Evolutionary conservation across 1,140 invertebrate species (phyloP), one percentile per base, ranked within the genome.

Genomic region (Megathymus violae): DNA sequence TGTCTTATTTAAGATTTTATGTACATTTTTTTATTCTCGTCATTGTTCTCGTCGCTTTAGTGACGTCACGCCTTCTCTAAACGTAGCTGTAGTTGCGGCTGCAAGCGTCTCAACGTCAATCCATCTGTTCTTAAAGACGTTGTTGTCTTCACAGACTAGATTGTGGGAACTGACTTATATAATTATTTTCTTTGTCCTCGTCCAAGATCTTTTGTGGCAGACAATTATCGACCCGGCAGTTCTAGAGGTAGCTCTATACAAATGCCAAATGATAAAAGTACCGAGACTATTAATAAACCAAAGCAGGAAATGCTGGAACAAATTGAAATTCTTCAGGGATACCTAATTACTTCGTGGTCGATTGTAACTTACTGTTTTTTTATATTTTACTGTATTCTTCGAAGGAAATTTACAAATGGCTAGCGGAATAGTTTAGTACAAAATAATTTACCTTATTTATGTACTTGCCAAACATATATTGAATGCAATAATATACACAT

Each of bases 161-260:
- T 67, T 64, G 67, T 64, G 56, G 67, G 54, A 63, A 69, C 72
- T 59, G 67, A 72, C 71, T 83, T 79, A 83, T 82, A 76, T 82
- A 76, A 67, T 80, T 83, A 75, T 75, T 78, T 72, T 69, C 72
- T 80, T 81, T 82, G 78, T 78, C 63, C 69, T 59, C 69, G 71
- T 78, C 69, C 67, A 58, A 48, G 71, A 70, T 76, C 72, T 78
- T 82, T 83, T 82, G 75, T 81, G 73, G 73, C 74, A 80, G 71
- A 80, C 78, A 82, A 85, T 82, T 82, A 85, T 77, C 74, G 64
- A 70, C 66, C 62, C 63, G 69, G 64, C 64, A 63, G 74, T 75
- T 68, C 58, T 50, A 59, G 68, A 62, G 69, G 70, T 78, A 80
- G 78, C 74, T 70, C 69, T 80, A 79, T 79, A 47, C 25, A 47